A percentile compares a stretch with the other conserved stretches of the same genome.
Conservation (phyloP, 2,888 invertebrate species). For the Pachycephus smyrnensis region DNA sequence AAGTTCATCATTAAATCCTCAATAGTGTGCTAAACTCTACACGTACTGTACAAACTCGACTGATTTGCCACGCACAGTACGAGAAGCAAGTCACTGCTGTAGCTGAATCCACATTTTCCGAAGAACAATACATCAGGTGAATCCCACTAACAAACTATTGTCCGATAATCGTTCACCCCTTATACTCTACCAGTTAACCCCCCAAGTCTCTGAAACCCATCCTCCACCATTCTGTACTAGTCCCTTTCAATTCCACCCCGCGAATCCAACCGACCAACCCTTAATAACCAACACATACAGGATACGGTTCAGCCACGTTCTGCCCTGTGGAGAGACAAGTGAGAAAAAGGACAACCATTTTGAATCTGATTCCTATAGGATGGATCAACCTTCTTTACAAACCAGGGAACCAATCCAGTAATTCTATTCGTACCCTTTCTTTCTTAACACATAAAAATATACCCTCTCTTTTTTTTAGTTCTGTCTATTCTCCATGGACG, state of each 20-base stretch:
- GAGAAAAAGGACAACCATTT: slow-evolving; percentile 2
- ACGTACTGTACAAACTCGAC: background rate
- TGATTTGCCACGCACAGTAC: background rate
- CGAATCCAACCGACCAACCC: slow-evolving; percentile 11
- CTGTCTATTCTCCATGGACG: slow-evolving; percentile 1
- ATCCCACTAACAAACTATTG: slow-evolving; percentile 67
- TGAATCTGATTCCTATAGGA: background rate
- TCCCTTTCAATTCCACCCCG: background rate
- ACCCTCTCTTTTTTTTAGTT: slow-evolving; percentile 1
- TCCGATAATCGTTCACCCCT: slow-evolving; percentile 59
- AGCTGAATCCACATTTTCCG: slow-evolving; percentile 63
- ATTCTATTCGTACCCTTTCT: background rate
- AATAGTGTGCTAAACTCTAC: background rate
- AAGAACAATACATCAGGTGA: slow-evolving; percentile 65
- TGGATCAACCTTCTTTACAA: background rate
- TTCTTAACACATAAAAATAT: slow-evolving; percentile 1
- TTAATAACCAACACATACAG: slow-evolving; percentile 27
- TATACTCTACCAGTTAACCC: slow-evolving; percentile 12
- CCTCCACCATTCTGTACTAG: background rate
- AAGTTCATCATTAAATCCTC: background rate
- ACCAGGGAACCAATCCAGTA: background rate
- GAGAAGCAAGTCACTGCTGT: slow-evolving; percentile 38
- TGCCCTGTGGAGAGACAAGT: slow-evolving; percentile 4
- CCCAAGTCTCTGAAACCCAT: background rate
- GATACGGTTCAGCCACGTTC: slow-evolving; percentile 2